Percentiles rank a stretch among this genome's conserved stretches.
Evolutionary conservation across 37 sponge, comb jelly and placozoan genomes (phyloP).

Genomic region (Halisarca cf. caerulea): DNA sequence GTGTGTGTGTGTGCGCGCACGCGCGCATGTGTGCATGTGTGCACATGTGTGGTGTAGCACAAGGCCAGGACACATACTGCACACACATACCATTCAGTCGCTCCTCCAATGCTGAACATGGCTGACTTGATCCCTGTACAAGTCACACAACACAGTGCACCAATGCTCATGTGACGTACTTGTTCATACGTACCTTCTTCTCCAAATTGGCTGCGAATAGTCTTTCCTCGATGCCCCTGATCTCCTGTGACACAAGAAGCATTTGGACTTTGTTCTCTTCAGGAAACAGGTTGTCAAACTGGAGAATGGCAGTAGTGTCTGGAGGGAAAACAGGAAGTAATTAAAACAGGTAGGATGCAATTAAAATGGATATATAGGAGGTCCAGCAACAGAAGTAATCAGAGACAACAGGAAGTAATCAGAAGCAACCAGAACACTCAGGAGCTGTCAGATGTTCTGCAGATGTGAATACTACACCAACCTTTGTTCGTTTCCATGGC

Average conservation of each 20-base stretch:
- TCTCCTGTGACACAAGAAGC: conserved; percentile 22
- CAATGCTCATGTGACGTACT: too few species aligned
- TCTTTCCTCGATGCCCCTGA: conserved; percentile 47
- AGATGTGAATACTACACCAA: too few species aligned
- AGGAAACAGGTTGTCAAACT: conserved; percentile 2
- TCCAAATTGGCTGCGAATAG: conserved; percentile 56
- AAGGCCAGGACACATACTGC: background rate
- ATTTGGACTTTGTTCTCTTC: background rate
- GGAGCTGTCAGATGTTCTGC: too few species aligned
- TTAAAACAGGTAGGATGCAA: too few species aligned
- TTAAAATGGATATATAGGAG: too few species aligned
- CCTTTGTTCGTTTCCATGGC: too few species aligned
- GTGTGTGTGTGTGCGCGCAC: too few species aligned
- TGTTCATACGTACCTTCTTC: conserved; percentile 40
- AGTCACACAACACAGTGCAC: background rate
- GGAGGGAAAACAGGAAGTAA: too few species aligned
- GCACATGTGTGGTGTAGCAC: background rate
- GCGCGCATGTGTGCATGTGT: background rate
- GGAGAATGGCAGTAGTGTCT: too few species aligned
- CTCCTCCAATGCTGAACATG: background rate
- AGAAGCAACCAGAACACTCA: too few species aligned
- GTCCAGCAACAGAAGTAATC: too few species aligned
- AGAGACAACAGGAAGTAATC: too few species aligned
- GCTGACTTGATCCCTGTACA: background rate
- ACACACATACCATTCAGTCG: background rate